A percentile compares a stretch with the other conserved stretches of the same genome.
phyloP scores from a whole-genome alignment of 2,888 invertebrate species.

The Melanchra persicariae region DNA sequence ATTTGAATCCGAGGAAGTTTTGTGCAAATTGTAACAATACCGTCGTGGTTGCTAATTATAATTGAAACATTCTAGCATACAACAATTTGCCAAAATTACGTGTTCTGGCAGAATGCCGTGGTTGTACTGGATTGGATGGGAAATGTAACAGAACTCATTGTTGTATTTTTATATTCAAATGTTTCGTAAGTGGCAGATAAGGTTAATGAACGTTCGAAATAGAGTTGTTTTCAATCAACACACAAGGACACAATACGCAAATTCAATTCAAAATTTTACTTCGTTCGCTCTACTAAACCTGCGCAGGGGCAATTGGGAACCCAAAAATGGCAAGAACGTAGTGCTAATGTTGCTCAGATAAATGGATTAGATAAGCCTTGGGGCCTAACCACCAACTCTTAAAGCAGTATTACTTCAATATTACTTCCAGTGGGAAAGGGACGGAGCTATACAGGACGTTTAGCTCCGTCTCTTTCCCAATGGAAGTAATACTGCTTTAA shows the following conservation, averaged over 20 bases:
- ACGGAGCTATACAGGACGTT: too few species aligned
- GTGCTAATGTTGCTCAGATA: too few species aligned
- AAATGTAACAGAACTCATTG: slow-evolving; percentile 49
- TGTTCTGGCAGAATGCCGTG: slow-evolving; percentile 58
- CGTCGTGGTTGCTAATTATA: slow-evolving; percentile 48
- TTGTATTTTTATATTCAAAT: slow-evolving; percentile 49
- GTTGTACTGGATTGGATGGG: slow-evolving; percentile 40
- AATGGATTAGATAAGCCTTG: too few species aligned
- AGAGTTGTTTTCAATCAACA: slow-evolving; percentile 19
- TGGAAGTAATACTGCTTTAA: too few species aligned
- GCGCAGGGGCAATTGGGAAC: too few species aligned
- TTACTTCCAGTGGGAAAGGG: too few species aligned
- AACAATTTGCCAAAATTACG: slow-evolving; percentile 57
- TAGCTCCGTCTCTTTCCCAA: too few species aligned
- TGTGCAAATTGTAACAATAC: slow-evolving; percentile 36
- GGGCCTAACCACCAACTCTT: too few species aligned
- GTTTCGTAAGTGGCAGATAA: slow-evolving; percentile 51
- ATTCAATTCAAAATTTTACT: slow-evolving; percentile 21
- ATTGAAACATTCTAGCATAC: slow-evolving; percentile 55
- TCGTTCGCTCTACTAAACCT: background rate
- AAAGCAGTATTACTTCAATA: too few species aligned
- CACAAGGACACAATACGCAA: slow-evolving; percentile 19
- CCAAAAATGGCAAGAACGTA: too few species aligned
- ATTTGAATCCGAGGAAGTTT: slow-evolving; percentile 29
- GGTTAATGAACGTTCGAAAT: slow-evolving; percentile 54